Base-by-base conservation (phyloP, 1,140 invertebrate species). In the Ceratoteleas bidentatus region DNA sequence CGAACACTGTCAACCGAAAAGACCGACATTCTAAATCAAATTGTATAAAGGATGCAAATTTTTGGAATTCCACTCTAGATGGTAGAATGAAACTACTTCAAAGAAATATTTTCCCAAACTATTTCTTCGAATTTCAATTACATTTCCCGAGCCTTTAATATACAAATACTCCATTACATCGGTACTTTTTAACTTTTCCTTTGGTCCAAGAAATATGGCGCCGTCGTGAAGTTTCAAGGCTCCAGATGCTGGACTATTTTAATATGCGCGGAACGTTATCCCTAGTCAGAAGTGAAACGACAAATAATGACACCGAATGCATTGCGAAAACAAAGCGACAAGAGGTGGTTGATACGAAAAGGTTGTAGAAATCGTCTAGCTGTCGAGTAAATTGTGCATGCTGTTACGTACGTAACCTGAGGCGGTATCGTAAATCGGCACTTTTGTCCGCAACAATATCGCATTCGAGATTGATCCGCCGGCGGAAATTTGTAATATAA, bases 391-490 rank as follows among this genome's bases (percentile, higher is more conserved):
- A 56, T 56, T 16, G 53, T n/a, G 52, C 61, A 69, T 79, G 64
- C 62, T 64, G 32, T 61, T 65, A 69, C 49, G 53, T 81, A 74
- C 54, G 43, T 64, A 66, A 61, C 53, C 8, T n/a, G 24, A 47
- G 47, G 52, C 34, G 53, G 33, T 73, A 76, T 69, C 78, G 64
- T 85, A 85, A 85, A 85, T 83, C 73, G 62, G 72, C 56, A 78
- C 53, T 80, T 50, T 66, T 43, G 69, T 57, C 43, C 58, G 72
- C 47, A 78, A 70, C 53, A 47, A 54, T 68, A 75, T 84, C 73
- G 66, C 49, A 60, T 78, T 66, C 53, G 43, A 87, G 85, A 87
- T 87, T 85, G 87, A 86, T 87, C 85, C 75, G 58, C 69, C 52
- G 64, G 68, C 66, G 78, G 70, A 82, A 86, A 86, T 85, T 76